Evolutionary conservation across 2,113 vertebrate genomes (phyloP).

Genomic region (Psophia crepitans): DNA sequence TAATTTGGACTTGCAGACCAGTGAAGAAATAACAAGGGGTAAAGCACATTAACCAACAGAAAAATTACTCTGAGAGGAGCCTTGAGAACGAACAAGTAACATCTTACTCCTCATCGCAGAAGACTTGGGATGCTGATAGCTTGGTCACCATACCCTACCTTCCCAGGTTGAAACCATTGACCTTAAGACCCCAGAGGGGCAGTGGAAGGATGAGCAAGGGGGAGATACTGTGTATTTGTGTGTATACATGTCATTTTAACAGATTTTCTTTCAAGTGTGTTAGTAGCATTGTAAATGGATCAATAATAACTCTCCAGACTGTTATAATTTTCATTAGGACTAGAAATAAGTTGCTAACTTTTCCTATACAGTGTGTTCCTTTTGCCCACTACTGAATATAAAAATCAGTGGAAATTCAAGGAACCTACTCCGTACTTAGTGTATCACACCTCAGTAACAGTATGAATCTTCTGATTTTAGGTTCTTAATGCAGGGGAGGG

Average conservation of each 20-base stretch:
- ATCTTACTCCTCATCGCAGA: not conserved
- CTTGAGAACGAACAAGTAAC: not conserved
- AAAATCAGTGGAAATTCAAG: not conserved
- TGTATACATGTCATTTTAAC: not conserved
- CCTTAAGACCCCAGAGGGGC: not conserved
- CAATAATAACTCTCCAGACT: not conserved
- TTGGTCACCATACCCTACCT: rapidly evolving
- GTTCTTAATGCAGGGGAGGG: not conserved
- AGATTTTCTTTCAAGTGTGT: not conserved
- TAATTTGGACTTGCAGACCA: not conserved
- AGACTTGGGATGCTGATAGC: not conserved
- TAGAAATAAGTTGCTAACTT: not conserved
- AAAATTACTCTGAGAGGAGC: not conserved
- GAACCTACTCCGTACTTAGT: not conserved
- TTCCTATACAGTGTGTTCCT: not conserved
- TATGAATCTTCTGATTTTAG: not conserved
- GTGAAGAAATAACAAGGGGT: not conserved
- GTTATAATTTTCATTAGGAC: not conserved
- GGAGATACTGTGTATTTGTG: not conserved
- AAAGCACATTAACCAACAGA: not conserved
- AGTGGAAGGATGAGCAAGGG: not conserved
- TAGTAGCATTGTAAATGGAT: not conserved
- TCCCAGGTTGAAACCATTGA: not conserved
- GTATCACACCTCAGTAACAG: not conserved
- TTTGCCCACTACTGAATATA: not conserved